Conservation (phyloP, 2,888 invertebrate species). For the Sarcophaga variegata region DNA sequence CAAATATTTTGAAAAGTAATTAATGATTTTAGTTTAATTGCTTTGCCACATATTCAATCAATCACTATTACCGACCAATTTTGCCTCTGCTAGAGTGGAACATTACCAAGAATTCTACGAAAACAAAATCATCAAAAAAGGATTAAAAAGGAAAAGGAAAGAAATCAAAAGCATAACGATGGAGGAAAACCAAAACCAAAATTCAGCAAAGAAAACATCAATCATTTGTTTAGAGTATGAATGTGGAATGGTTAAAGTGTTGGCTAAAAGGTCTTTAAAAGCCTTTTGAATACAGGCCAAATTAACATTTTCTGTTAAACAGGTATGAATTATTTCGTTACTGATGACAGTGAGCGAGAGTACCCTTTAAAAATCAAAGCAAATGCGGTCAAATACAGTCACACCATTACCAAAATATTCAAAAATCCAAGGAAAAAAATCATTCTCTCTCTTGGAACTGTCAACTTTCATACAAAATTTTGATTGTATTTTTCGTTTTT, state of each 20-base stretch:
- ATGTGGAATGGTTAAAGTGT: constrained; percentile 61
- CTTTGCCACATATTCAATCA: constrained; percentile 67
- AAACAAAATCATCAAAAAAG: constrained; percentile 52
- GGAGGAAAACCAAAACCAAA: constrained; percentile 10
- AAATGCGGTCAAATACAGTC: constrained; percentile 56
- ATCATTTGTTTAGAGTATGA: constrained; percentile 62
- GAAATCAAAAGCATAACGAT: background rate
- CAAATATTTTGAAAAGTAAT: constrained; percentile 37
- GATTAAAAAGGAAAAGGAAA: constrained; percentile 34
- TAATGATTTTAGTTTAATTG: constrained; percentile 63
- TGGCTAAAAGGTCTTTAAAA: constrained; percentile 69
- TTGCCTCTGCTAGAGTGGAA: background rate
- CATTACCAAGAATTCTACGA: constrained; percentile 55
- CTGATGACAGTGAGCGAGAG: constrained; percentile 23
- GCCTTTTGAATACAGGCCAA: constrained; percentile 43
- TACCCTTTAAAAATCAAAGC: constrained; percentile 13
- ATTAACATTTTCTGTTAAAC: constrained; percentile 47
- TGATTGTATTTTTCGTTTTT: constrained; percentile 29
- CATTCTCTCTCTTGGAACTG: constrained; percentile 41
- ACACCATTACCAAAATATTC: background rate
- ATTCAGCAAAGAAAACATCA: constrained; percentile 59
- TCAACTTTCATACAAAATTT: constrained; percentile 16
- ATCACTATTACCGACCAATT: constrained; percentile 39
- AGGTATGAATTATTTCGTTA: constrained; percentile 60
- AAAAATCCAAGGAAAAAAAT: background rate